Conservation (phyloP, 2,113 vertebrate genomes). For the Leptobrachium ailaonicum region DNA sequence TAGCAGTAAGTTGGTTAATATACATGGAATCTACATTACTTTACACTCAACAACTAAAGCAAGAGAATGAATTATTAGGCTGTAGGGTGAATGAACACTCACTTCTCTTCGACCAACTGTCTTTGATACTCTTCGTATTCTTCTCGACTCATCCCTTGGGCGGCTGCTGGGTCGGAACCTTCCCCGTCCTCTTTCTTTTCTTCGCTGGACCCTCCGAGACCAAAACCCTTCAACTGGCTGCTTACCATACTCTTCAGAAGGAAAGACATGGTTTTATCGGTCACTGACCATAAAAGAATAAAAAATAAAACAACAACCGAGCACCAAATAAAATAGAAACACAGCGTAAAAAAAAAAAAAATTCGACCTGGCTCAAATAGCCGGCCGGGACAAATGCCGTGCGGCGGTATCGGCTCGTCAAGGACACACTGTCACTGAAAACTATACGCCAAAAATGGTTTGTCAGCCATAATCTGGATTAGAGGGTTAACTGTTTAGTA, state of each 20-base stretch:
- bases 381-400: slow-evolving; percentile 63
- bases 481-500: slow-evolving; percentile 76
- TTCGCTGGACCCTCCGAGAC: slow-evolving; percentile 84
- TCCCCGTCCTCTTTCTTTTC: slow-evolving; percentile 81
- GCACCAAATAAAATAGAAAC: slow-evolving; percentile 10
- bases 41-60: neutral
- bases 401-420: slow-evolving; percentile 68
- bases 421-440: slow-evolving; percentile 74
- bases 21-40: no score
- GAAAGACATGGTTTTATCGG: slow-evolving; percentile 79
- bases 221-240: slow-evolving; percentile 88
- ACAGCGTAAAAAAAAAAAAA: neutral
- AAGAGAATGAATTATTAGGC: neutral
- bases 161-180: slow-evolving; percentile 84
- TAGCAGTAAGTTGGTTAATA: no score
- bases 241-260: slow-evolving; percentile 91
- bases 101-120: slow-evolving; percentile 97
- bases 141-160: slow-evolving; percentile 91
- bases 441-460: slow-evolving; percentile 72
- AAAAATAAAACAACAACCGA: neutral
- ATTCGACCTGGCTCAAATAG: slow-evolving; percentile 44
- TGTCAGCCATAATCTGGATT: slow-evolving; percentile 92
- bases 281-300: neutral
- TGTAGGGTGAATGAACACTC: slow-evolving; percentile 68
- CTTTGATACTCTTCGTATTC: slow-evolving; percentile 97